Percentiles rank a stretch among this genome's conserved stretches.
Evolutionary conservation across 1,140 invertebrate species (phyloP).

Genomic region (Procambarus clarkii): DNA sequence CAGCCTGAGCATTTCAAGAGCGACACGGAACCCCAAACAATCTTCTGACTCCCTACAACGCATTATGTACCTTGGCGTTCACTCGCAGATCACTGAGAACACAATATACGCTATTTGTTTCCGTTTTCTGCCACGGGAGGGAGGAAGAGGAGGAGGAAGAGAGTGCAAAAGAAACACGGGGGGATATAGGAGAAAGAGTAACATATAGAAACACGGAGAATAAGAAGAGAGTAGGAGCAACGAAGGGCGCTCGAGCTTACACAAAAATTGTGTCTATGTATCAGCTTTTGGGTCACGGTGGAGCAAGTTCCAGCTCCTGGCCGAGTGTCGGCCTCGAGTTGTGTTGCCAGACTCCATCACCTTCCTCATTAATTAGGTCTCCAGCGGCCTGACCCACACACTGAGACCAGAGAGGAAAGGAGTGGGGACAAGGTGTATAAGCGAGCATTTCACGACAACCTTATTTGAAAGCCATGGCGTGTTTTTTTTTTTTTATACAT

Average conservation of each 20-base stretch:
- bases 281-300: constrained; percentile 57
- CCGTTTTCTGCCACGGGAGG: not conserved
- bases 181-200: no score
- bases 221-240: not conserved
- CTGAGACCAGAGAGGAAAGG: not conserved
- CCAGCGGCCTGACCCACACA: not conserved
- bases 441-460: not conserved
- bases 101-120: no score
- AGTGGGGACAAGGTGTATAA: not conserved
- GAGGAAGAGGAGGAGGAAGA: not conserved
- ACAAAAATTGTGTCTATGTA: constrained; percentile 1
- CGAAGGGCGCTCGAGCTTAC: not conserved
- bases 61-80: not conserved
- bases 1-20: not conserved
- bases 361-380: not conserved
- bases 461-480: not conserved
- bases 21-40: no score
- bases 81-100: no score
- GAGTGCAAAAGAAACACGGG: not conserved
- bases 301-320: not conserved
- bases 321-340: not conserved
- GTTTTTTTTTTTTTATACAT: not conserved
- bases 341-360: not conserved
- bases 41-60: no score
- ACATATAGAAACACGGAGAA: no score